Conservation (phyloP, 2,797 vertebrate genomes). For the Lutjanus argentimaculatus region DNA sequence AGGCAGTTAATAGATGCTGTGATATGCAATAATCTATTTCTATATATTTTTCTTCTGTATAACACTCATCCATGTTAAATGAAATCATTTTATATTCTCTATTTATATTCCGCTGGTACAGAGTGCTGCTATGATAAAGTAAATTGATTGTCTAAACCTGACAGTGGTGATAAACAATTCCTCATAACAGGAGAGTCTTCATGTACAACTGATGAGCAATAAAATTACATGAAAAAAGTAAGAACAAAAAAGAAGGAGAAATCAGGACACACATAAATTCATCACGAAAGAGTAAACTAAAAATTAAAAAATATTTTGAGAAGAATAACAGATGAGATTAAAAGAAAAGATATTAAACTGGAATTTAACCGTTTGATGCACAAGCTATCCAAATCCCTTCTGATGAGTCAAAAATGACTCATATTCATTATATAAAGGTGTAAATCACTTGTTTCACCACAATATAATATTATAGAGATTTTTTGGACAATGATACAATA, state of each 20-base stretch:
- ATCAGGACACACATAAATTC: not conserved
- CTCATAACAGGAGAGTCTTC: not conserved
- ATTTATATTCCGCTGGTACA: not conserved
- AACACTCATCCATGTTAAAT: not conserved
- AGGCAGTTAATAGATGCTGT: not conserved
- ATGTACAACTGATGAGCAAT: not conserved
- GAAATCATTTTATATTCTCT: not conserved
- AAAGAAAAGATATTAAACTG: not conserved
- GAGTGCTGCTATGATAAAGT: not conserved
- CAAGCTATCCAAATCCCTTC: too few relatives aligned
- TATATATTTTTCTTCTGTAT: not conserved
- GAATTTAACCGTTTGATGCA: not conserved
- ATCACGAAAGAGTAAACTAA: not conserved
- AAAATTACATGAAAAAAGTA: not conserved
- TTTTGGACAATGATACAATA: too few relatives aligned
- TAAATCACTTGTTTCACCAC: too few relatives aligned
- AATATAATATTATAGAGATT: too few relatives aligned
- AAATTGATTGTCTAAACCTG: not conserved
- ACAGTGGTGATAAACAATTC: too few relatives aligned
- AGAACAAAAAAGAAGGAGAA: not conserved
- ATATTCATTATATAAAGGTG: too few relatives aligned
- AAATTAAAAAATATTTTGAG: too few relatives aligned
- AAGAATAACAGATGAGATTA: too few relatives aligned
- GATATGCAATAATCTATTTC: not conserved
- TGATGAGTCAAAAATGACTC: too few relatives aligned